Conservation (phyloP, 2,888 invertebrate genomes). For the Dasypolia templi region DNA sequence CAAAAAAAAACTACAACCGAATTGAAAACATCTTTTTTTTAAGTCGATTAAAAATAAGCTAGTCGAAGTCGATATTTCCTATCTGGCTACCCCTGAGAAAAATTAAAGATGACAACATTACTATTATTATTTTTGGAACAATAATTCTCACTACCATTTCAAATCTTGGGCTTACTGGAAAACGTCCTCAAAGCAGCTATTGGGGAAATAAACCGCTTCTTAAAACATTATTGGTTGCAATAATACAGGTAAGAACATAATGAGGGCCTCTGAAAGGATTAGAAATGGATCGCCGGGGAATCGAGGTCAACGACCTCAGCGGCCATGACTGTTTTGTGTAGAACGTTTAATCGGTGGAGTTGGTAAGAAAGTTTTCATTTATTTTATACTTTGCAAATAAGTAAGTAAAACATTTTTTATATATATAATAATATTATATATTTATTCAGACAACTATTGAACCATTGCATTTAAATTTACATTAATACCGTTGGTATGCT, state of each 20-base stretch:
- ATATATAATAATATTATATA: too few species aligned
- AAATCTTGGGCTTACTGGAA: slow-evolving; percentile 17
- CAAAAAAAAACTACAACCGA: too few species aligned
- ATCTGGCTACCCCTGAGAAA: too few species aligned
- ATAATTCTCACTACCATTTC: slow-evolving; percentile 24
- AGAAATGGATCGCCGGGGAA: slow-evolving; percentile 48
- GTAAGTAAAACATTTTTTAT: too few species aligned
- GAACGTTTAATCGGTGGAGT: slow-evolving; percentile 13
- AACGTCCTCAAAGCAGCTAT: slow-evolving; percentile 40
- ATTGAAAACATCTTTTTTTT: too few species aligned
- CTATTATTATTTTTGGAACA: too few species aligned
- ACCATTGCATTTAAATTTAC: too few species aligned
- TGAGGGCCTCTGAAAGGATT: slow-evolving; percentile 56
- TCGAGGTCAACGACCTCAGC: slow-evolving; percentile 45
- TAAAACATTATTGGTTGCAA: slow-evolving; percentile 41
- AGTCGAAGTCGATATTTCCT: too few species aligned
- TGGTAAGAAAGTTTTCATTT: not conserved
- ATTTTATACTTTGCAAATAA: not conserved
- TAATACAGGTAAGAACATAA: slow-evolving; percentile 42
- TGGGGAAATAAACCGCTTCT: slow-evolving; percentile 36
- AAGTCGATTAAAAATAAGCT: too few species aligned
- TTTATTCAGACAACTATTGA: too few species aligned
- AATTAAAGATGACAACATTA: not conserved
- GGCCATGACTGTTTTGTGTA: slow-evolving; percentile 34
- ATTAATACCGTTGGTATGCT: too few species aligned